A percentile compares a stretch with the other conserved stretches of the same genome.
Conservation (phyloP, 2,113 vertebrate species). For the Cinclus cinclus region DNA sequence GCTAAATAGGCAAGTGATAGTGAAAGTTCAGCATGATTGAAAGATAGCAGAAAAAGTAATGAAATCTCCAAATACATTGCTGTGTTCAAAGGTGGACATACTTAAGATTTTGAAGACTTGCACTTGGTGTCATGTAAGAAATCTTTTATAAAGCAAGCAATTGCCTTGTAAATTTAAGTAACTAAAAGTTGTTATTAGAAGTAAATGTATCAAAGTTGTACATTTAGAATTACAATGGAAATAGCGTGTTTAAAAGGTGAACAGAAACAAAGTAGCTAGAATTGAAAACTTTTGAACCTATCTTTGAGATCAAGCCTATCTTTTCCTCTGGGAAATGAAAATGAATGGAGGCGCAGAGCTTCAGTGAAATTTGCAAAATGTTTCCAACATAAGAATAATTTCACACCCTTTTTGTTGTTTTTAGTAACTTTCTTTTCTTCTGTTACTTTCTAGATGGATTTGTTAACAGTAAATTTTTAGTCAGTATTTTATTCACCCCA, state of each 20-base stretch:
- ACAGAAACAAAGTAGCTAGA: not conserved
- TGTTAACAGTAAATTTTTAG: not conserved
- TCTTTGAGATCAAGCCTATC: not conserved
- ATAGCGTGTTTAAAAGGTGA: not conserved
- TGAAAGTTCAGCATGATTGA: not conserved
- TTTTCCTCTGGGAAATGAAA: not conserved
- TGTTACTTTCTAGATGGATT: not conserved
- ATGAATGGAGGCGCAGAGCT: not conserved
- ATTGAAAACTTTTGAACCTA: constrained; percentile 39
- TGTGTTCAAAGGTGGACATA: not conserved
- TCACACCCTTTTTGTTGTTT: not conserved
- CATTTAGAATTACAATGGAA: not conserved
- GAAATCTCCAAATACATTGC: not conserved
- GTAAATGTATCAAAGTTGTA: not conserved
- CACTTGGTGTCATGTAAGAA: not conserved
- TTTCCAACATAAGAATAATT: not conserved
- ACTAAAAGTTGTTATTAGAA: not conserved
- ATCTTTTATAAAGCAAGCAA: not conserved
- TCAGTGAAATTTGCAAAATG: not conserved
- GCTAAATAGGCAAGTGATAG: not conserved
- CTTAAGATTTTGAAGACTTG: not conserved
- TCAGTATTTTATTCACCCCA: not conserved
- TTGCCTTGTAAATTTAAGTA: not conserved
- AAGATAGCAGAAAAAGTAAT: not conserved
- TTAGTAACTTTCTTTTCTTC: not conserved